Evolutionary conservation across 2,113 vertebrate species (phyloP), one percentile per base, ranked within the genome.

Genomic region (Ammospiza nelsoni): DNA sequence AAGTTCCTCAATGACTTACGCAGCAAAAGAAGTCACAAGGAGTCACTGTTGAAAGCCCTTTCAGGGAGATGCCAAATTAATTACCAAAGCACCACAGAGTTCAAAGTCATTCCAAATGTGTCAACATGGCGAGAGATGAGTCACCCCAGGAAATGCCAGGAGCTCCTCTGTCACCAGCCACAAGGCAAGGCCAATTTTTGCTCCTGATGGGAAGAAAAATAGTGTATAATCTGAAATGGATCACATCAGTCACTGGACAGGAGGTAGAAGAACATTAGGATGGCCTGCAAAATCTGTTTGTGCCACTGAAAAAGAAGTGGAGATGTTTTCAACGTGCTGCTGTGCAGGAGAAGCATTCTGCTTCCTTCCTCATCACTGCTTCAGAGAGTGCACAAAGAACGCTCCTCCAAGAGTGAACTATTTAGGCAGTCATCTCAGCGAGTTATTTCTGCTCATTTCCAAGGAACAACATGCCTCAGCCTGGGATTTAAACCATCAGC

Each of bases 101-200:
- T 59, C 82, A 31, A 80, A 93, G 73, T 41, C 61, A 86, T 54
- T 89, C 72, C 48, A 75, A 86, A 79, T 14, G 21, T 58, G 84
- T 49, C 74, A 63, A 80, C 73, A 46, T 6, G 84, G 90, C 22
- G 43, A 52, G 69, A 71, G 66, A 84, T 89, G 91, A 91, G 25
- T 94, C 96, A 95, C 10, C 39, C 62, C 91, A 82, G 93, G 95
- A 96, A 95, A 95, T 95, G 73, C 93, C 96, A 95, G 61, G 67
- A 92, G 80, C 83, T 92, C 58, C 72, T 94, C 88, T 59, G 83
- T 94, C 95, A 94, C 73, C 92, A 81, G 85, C 90, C 92, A 84
- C 59, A 90, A 83, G 43, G 57, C 83, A 84, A 49, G 59, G 72
- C 79, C 78, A 78, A 63, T 35, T 90, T 75, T 78, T 49, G 21